A percentile compares a stretch with the other conserved stretches of the same genome.
These are phyloP conservation scores for Nymphalis io DNA, from an alignment of 1,140 invertebrate genomes.

Conservation along the genomic window DNA sequence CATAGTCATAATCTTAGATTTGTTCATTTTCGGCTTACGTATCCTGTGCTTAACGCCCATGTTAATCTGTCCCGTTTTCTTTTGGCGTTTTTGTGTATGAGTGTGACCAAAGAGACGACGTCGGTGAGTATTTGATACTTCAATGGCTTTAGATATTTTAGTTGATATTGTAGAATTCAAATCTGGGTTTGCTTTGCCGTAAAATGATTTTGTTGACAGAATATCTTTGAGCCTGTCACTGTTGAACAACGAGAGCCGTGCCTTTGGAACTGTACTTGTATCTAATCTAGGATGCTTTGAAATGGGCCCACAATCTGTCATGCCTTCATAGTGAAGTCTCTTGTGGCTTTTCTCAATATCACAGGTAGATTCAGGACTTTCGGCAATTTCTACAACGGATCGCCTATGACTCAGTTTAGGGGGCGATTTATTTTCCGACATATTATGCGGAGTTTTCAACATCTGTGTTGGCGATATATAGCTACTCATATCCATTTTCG, in stretches of 20 bases:
- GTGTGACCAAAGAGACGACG: slow-evolving; percentile 47
- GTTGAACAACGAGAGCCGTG: slow-evolving; percentile 71
- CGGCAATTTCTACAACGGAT: slow-evolving; percentile 58
- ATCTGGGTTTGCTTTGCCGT: slow-evolving; percentile 76
- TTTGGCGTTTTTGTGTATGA: slow-evolving; percentile 56
- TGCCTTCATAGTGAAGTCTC: slow-evolving; percentile 62
- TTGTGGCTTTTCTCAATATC: slow-evolving; percentile 69
- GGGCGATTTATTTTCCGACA: slow-evolving; percentile 58
- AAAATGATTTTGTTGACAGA: slow-evolving; percentile 80
- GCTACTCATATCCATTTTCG: slow-evolving; percentile 65
- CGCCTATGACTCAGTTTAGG: slow-evolving; percentile 66
- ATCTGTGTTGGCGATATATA: slow-evolving; percentile 74
- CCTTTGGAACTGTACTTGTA: slow-evolving; percentile 61
- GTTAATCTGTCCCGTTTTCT: slow-evolving; percentile 80
- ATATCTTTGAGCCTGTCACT: slow-evolving; percentile 70
- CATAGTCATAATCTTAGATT: slow-evolving; percentile 32
- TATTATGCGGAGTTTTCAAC: slow-evolving; percentile 80
- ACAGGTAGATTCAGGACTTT: slow-evolving; percentile 65
- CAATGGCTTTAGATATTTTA: slow-evolving; percentile 65
- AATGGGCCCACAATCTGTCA: slow-evolving; percentile 55
- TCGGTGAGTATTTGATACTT: slow-evolving; percentile 46
- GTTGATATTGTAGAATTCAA: slow-evolving; percentile 62
- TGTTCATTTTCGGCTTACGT: slow-evolving; percentile 79
- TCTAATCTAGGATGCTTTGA: slow-evolving; percentile 66
- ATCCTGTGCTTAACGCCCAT: slow-evolving; percentile 81